Conservation (phyloP, 2,797 vertebrate species). For the Simalia tracyae region DNA sequence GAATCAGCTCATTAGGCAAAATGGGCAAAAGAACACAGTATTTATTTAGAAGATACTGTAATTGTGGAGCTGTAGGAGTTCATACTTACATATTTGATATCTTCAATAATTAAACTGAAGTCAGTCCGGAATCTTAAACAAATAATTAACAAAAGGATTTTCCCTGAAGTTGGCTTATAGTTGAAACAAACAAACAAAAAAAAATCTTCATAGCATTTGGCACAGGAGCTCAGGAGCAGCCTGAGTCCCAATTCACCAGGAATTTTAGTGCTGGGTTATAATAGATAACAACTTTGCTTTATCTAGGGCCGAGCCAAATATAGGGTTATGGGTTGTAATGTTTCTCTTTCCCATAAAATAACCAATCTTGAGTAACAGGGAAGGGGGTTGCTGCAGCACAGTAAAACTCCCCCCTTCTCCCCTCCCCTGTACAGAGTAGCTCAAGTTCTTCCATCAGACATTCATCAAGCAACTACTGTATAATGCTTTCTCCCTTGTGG, state of each 20-base stretch:
- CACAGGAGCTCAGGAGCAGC: neutral
- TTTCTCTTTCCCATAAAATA: neutral
- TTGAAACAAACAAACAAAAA: neutral
- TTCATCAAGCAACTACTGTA: neutral
- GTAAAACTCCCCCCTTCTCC: neutral
- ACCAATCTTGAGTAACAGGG: neutral
- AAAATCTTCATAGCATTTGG: neutral
- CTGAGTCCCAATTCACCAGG: neutral
- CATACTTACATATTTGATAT: neutral
- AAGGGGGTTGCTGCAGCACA: neutral
- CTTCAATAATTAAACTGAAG: neutral
- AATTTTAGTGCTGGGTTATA: neutral
- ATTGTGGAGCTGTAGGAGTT: neutral
- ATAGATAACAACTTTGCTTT: neutral
- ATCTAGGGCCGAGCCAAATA: neutral
- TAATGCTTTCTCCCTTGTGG: neutral
- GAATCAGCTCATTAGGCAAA: neutral
- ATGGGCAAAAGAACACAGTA: neutral
- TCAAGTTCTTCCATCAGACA: neutral
- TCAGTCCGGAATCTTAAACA: neutral
- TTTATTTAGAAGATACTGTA: neutral
- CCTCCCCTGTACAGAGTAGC: neutral
- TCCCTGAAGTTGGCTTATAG: neutral
- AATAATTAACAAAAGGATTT: neutral
- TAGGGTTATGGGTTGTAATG: neutral